Conservation (phyloP, 2,888 invertebrate species). For the Lasioglossum malachurum region DNA sequence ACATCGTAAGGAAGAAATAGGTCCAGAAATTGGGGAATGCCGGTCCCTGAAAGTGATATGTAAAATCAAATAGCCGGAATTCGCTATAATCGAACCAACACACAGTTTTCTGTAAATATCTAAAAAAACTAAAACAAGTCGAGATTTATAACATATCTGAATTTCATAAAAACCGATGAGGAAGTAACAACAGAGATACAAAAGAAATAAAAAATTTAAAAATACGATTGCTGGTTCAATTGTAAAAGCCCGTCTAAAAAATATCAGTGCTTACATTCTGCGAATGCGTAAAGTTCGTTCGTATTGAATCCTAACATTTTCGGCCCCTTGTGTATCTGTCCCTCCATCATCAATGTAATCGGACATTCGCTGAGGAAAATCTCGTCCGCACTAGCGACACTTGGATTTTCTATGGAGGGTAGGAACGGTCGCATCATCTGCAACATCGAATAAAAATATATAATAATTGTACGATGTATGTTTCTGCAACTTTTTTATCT, state of each 20-base stretch:
- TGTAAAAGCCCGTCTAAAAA: background rate
- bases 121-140: no score
- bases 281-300: slow-evolving; percentile 77
- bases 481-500: no score
- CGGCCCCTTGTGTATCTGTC: slow-evolving; percentile 85
- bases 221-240: background rate
- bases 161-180: no score
- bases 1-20: background rate
- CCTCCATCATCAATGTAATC: slow-evolving; percentile 82
- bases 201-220: no score
- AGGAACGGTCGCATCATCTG: slow-evolving; percentile 77
- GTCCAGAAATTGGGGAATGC: background rate
- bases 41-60: background rate
- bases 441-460: background rate
- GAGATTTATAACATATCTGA: no score
- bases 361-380: slow-evolving; percentile 85
- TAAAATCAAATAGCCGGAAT: background rate
- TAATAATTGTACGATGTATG: background rate
- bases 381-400: background rate
- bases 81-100: no score
- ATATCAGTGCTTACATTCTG: background rate
- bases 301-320: slow-evolving; percentile 86
- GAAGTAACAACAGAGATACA: no score
- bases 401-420: slow-evolving; percentile 83
- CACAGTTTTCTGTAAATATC: no score